phyloP scores from a whole-genome alignment of 2,888 invertebrate genomes.

The Tenodera sinensis region DNA sequence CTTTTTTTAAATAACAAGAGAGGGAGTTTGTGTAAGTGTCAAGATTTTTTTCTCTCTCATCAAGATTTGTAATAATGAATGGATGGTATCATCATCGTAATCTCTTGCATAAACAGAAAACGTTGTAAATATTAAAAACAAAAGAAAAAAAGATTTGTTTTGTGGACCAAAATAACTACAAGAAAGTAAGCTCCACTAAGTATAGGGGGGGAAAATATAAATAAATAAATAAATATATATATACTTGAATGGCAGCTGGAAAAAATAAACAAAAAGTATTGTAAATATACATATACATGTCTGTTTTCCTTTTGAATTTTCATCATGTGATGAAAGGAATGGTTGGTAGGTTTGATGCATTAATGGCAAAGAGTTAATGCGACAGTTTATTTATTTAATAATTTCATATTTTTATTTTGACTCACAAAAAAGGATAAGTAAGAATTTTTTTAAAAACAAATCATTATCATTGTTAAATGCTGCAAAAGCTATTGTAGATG shows the following conservation, averaged over 20 bases:
- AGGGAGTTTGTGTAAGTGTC: slow-evolving; percentile 5
- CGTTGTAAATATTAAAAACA: neutral
- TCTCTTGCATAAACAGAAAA: neutral
- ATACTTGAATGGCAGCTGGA: slow-evolving; percentile 7
- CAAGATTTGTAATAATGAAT: slow-evolving; percentile 1
- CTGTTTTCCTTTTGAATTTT: slow-evolving; percentile 17
- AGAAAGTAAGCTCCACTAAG: slow-evolving; percentile 2
- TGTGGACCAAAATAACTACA: slow-evolving; percentile 13
- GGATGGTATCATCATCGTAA: slow-evolving; percentile 4
- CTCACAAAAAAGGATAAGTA: neutral
- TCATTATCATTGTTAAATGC: slow-evolving; percentile 4
- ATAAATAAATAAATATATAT: neutral
- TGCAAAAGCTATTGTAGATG: slow-evolving; percentile 6
- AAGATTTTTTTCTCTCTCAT: neutral
- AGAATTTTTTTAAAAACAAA: neutral
- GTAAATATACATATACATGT: slow-evolving; percentile 6
- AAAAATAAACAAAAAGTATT: neutral
- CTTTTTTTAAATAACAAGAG: neutral
- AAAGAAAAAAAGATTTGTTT: slow-evolving; percentile 2
- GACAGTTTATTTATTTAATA: neutral
- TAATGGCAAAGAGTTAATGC: neutral
- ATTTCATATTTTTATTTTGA: slow-evolving; percentile 8
- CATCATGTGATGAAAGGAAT: slow-evolving; percentile 10
- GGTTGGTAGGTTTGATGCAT: slow-evolving; percentile 1
- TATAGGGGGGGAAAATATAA: neutral